A percentile compares a stretch with the other conserved stretches of the same genome.
These are phyloP conservation scores for Leucania comma DNA, from an alignment of 2,888 invertebrate species.

Conservation along the genomic window DNA sequence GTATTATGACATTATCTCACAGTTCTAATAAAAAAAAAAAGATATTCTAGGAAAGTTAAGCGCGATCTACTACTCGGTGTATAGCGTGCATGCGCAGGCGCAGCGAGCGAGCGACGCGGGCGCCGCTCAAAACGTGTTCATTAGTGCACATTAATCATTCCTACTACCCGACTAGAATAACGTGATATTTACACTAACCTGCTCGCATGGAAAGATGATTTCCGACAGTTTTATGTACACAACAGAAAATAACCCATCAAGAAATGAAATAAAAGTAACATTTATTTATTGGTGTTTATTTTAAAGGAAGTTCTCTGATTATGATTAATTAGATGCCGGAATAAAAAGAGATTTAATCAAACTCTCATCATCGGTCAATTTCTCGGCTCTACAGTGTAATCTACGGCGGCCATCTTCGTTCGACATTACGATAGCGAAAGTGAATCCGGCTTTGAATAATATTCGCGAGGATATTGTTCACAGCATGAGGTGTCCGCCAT, in stretches of 20 bases:
- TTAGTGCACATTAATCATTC: conserved; percentile 73
- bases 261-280: conserved; percentile 21
- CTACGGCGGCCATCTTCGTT: conserved; percentile 70
- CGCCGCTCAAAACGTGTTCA: conserved; percentile 66
- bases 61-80: conserved; percentile 30
- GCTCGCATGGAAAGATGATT: conserved; percentile 57
- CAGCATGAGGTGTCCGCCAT: conserved; percentile 78
- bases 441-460: conserved; percentile 84
- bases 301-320: conserved; percentile 22
- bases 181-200: conserved; percentile 59
- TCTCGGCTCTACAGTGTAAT: conserved; percentile 70
- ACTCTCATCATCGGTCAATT: conserved; percentile 60
- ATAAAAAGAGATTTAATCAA: conserved; percentile 58
- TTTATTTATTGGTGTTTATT: conserved; percentile 40
- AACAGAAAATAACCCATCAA: conserved; percentile 19
- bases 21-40: conserved; percentile 51
- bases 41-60: conserved; percentile 56
- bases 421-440: conserved; percentile 81
- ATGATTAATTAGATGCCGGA: conserved; percentile 43
- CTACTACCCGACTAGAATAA: conserved; percentile 55
- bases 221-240: conserved; percentile 53
- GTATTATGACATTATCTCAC: conserved; percentile 50
- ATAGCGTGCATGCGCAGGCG: conserved; percentile 43
- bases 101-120: conserved; percentile 48
- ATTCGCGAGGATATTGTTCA: conserved; percentile 88